Evolutionary conservation across 1,140 invertebrate genomes (phyloP).

Genomic region (Diabrotica undecimpunctata): DNA sequence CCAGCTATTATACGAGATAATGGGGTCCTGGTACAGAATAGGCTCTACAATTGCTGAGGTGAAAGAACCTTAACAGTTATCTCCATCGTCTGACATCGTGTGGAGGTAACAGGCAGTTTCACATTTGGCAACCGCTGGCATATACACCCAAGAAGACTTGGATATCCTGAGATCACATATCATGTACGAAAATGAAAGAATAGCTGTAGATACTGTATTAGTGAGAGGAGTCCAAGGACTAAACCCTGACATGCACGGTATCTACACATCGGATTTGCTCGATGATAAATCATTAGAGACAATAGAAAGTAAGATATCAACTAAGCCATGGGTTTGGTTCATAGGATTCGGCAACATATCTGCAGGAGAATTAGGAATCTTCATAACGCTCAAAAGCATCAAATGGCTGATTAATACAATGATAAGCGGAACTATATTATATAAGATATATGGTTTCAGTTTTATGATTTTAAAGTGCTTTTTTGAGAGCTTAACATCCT

Average conservation of each 20-base stretch:
- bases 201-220: background rate
- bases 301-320: background rate
- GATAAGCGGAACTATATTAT: too few species aligned
- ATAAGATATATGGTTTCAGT: too few species aligned
- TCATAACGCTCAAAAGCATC: too few species aligned
- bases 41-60: too few species aligned
- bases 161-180: background rate
- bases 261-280: background rate
- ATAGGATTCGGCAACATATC: background rate
- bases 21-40: too few species aligned
- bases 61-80: too few species aligned
- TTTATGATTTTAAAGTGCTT: too few species aligned
- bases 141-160: background rate
- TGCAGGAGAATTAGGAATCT: too few species aligned
- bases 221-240: background rate
- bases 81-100: too few species aligned
- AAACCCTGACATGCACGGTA: background rate
- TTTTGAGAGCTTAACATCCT: too few species aligned
- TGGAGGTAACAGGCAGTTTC: background rate
- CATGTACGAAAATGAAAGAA: slow-evolving; percentile 1
- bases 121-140: background rate
- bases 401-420: too few species aligned
- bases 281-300: background rate
- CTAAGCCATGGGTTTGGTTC: background rate
- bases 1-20: too few species aligned